Percentiles rank a stretch among this genome's conserved stretches.
Evolutionary conservation across 1,140 invertebrate species (phyloP).

Genomic region (Rhizoglyphus robini): DNA sequence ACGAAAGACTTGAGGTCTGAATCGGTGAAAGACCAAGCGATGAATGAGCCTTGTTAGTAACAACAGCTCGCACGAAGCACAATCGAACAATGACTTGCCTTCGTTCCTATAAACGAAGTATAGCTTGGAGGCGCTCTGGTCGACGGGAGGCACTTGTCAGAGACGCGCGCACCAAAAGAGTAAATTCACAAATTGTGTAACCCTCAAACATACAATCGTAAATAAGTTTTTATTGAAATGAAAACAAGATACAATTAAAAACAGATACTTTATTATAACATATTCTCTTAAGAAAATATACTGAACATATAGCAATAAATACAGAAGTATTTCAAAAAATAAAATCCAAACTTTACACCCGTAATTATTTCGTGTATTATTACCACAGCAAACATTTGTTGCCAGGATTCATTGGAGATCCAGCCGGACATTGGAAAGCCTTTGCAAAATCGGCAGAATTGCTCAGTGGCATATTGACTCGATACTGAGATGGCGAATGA

Average conservation of each 20-base stretch:
- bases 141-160: background rate
- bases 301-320: no score
- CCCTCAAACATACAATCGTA: no score
- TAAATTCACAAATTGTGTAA: no score
- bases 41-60: background rate
- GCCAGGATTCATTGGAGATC: constrained; percentile 43
- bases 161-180: background rate
- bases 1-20: background rate
- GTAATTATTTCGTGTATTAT: no score
- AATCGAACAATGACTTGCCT: background rate
- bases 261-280: no score
- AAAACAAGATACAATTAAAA: no score
- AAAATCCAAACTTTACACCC: no score
- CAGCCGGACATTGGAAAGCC: constrained; percentile 39
- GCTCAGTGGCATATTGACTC: constrained; percentile 45
- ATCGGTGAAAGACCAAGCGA: background rate
- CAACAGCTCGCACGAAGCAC: background rate
- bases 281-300: no score
- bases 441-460: constrained; percentile 44
- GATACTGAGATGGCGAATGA: constrained; percentile 25
- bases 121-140: background rate
- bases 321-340: no score
- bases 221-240: no score
- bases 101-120: background rate
- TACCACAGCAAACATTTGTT: constrained; percentile 46